A percentile compares a stretch with the other conserved stretches of the same genome.
Conservation (phyloP, 2,888 invertebrate genomes). For the Chaetogeoica ovagalla region DNA sequence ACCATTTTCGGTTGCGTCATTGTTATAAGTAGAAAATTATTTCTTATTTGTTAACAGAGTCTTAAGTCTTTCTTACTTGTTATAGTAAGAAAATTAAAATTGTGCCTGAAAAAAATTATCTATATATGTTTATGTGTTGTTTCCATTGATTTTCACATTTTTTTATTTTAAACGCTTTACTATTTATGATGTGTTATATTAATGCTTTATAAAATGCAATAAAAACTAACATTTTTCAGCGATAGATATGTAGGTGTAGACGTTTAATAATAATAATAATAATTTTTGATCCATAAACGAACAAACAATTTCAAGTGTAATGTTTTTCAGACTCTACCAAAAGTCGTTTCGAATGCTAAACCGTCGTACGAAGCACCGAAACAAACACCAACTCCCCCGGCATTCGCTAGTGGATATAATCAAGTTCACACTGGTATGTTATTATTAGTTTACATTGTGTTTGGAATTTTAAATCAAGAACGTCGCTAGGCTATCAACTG, state of each 20-base stretch:
- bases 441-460: neutral
- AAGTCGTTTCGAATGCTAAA: slow-evolving; percentile 26
- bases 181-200: slow-evolving; percentile 4
- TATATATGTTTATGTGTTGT: neutral
- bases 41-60: too few relatives aligned
- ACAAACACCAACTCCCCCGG: slow-evolving; percentile 20
- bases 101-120: neutral
- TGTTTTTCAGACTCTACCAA: slow-evolving; percentile 29
- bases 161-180: slow-evolving; percentile 4
- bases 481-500: neutral
- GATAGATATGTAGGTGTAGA: neutral
- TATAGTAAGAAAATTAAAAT: neutral
- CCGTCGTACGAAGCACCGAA: slow-evolving; percentile 42
- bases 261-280: too few relatives aligned
- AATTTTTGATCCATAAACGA: neutral
- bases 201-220: slow-evolving; percentile 25
- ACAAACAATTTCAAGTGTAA: neutral
- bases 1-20: neutral
- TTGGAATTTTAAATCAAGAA: neutral
- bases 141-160: neutral
- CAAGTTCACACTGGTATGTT: slow-evolving; percentile 40
- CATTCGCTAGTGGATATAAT: slow-evolving; percentile 27
- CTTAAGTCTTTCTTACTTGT: too few relatives aligned
- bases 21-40: neutral
- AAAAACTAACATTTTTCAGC: slow-evolving; percentile 28